Evolutionary conservation across 2,797 vertebrate genomes (phyloP).

Genomic region (Lagorchestes hirsutus): DNA sequence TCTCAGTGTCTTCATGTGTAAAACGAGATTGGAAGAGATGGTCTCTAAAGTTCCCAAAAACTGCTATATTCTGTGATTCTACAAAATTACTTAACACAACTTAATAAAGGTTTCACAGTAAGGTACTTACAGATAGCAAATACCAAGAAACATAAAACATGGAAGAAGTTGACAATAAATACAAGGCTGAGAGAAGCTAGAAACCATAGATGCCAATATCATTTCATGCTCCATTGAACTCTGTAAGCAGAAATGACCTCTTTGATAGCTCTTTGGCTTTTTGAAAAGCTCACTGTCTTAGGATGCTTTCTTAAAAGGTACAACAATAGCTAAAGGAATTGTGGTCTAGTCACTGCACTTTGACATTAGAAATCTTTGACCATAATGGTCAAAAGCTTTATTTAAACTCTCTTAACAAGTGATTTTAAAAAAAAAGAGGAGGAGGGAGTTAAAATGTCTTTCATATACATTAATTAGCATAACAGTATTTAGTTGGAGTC

Average conservation of each 20-base stretch:
- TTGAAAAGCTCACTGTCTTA: slow-evolving; percentile 57
- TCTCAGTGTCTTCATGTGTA: background rate
- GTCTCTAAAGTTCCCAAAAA: slow-evolving; percentile 32
- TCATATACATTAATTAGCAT: background rate
- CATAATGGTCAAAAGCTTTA: slow-evolving; percentile 53
- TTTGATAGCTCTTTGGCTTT: slow-evolving; percentile 50
- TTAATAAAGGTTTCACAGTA: slow-evolving; percentile 37
- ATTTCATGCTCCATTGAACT: slow-evolving; percentile 49
- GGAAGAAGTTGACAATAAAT: slow-evolving; percentile 49
- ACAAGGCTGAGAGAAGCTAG: slow-evolving; percentile 24
- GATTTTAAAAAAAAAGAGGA: background rate
- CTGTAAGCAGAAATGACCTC: slow-evolving; percentile 31
- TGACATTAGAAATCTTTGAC: slow-evolving; percentile 58
- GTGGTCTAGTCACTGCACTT: slow-evolving; percentile 43
- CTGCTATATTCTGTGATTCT: slow-evolving; percentile 25
- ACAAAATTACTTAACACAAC: background rate
- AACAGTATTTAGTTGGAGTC: slow-evolving; percentile 3
- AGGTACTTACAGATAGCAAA: slow-evolving; percentile 63
- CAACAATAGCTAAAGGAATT: slow-evolving; percentile 64
- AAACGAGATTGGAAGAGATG: background rate
- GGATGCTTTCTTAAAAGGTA: slow-evolving; percentile 64
- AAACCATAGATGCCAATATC: slow-evolving; percentile 6
- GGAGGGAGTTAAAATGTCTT: background rate
- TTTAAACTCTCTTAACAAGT: slow-evolving; percentile 33
- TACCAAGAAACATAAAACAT: slow-evolving; percentile 54